These are phyloP conservation scores for Phycodurus eques DNA, from an alignment of 2,113 vertebrate genomes.

Conservation along the genomic window DNA sequence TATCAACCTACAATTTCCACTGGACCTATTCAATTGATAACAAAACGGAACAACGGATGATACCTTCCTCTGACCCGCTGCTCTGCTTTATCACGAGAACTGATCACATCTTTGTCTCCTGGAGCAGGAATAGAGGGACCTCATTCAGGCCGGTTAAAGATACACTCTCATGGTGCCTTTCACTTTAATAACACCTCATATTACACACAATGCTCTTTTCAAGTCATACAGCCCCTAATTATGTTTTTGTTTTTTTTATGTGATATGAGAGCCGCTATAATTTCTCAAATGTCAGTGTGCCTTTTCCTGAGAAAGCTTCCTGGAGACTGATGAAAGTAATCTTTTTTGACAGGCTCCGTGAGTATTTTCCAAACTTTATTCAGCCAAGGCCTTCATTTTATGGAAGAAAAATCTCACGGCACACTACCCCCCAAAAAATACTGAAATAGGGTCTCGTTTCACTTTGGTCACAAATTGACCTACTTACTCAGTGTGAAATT, in stretches of 20 bases:
- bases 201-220: slow-evolving; percentile 67
- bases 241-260: slow-evolving; percentile 47
- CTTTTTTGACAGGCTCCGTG: neutral
- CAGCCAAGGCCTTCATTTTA: neutral
- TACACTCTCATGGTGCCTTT: slow-evolving; percentile 71
- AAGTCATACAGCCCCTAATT: slow-evolving; percentile 64
- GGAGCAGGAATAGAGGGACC: slow-evolving; percentile 57
- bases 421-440: accelerated
- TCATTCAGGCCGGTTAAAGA: slow-evolving; percentile 75
- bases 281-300: neutral
- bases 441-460: no score
- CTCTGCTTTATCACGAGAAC: slow-evolving; percentile 46
- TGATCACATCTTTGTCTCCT: slow-evolving; percentile 54
- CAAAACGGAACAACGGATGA: neutral
- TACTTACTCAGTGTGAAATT: no score
- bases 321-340: neutral
- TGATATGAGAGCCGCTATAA: neutral
- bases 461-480: no score
- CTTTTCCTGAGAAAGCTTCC: neutral
- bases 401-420: neutral
- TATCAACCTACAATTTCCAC: neutral
- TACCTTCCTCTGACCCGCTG: slow-evolving; percentile 5
- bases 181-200: slow-evolving; percentile 70
- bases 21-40: no score
- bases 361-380: neutral